Base-by-base conservation (phyloP, 2,113 vertebrate genomes). In the Osmerus eperlanus region DNA sequence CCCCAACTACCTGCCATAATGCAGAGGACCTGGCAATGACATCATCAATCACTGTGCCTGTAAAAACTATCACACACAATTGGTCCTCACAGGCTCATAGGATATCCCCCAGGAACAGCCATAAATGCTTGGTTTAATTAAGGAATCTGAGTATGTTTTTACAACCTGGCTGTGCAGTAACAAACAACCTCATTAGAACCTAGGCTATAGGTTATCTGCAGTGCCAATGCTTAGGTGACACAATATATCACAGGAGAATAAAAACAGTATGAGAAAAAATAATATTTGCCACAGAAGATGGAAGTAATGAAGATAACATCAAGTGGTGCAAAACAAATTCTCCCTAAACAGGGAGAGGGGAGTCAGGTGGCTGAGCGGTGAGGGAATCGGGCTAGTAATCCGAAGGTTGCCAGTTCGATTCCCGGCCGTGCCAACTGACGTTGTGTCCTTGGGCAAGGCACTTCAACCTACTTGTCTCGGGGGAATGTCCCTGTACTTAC, bases 51-150 rank as follows among this genome's bases (percentile, higher is more conserved):
- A 82, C 59, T 36, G 62, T 28, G 53, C 63, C 9, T 77, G 75
- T 77, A 78, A 75, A 67, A 55, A 47, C 41, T 47, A 47, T 61
- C 65, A 58, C 41, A 74, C 66, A 68, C 73, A 75, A 77, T 81
- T 78, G 81, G 76, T 80, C 62, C 65, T 52, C 47, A 16, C 11
- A 19, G 72, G 52, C 41, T 61, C 62, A 71, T 18, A 56, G 67
- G 60, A 78, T 73, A 72, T 4, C 67, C 18, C 71, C 79, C 78
- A 75, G 1, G 70, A 68, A 75, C 54, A 75, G 69, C 56, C 67
- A 80, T 81, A 82, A 83, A 80, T 56, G 65, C 63, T 11, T n/a
- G 28, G 70, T 63, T 75, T 74, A 79, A 84, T 78, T 72, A 77
- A 73, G 67, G 68, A 65, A 67, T 55, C 73, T 63, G 74, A 72